These are phyloP conservation scores for Artemia franciscana DNA, from an alignment of 1,140 invertebrate genomes.

Conservation along the genomic window DNA sequence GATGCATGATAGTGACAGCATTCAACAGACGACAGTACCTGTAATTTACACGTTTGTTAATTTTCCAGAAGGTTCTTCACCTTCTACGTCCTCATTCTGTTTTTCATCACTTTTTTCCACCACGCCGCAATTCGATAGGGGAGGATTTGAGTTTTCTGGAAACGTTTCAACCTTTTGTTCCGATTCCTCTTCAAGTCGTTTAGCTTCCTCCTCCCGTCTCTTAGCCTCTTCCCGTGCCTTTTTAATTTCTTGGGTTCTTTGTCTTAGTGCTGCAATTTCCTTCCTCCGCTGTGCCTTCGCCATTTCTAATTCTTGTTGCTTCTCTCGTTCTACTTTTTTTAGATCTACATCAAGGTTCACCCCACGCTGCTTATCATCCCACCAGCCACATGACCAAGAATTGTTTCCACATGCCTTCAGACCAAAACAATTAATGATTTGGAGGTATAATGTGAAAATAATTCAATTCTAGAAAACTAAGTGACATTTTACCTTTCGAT, in stretches of 20 bases:
- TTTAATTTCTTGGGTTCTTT: neutral
- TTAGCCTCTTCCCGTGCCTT: neutral
- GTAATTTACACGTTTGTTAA: neutral
- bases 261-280: neutral
- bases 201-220: neutral
- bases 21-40: neutral
- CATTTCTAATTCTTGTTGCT: slow-evolving; percentile 3
- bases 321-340: slow-evolving; percentile 7
- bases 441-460: too few species aligned
- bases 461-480: too few species aligned
- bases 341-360: slow-evolving; percentile 9
- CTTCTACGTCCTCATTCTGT: neutral
- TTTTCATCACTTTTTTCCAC: neutral
- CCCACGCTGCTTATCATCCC: slow-evolving; percentile 7
- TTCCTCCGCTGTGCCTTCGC: neutral
- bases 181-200: neutral
- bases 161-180: neutral
- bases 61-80: neutral
- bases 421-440: too few species aligned
- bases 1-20: neutral
- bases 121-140: neutral
- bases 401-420: slow-evolving; percentile 3
- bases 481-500: too few species aligned
- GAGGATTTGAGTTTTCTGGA: neutral
- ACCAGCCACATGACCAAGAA: slow-evolving; percentile 9